Evolutionary conservation across 1,140 invertebrate genomes (phyloP).

Genomic region (Portunus trituberculatus): DNA sequence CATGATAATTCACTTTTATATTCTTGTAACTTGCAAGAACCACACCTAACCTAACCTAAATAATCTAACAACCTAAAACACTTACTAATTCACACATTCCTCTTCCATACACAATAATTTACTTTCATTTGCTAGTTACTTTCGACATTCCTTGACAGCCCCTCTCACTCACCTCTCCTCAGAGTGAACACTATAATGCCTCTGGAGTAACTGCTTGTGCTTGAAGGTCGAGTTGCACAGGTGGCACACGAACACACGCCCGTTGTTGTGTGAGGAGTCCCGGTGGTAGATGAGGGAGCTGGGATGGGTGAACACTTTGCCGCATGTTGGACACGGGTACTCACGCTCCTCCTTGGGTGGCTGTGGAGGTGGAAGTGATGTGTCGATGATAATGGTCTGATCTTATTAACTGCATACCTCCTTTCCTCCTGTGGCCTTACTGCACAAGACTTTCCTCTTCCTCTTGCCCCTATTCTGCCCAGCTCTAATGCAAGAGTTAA

Average conservation of each 20-base stretch:
- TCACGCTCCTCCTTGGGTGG: conserved; percentile 68
- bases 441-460: too few relatives aligned
- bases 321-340: conserved; percentile 74
- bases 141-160: background rate
- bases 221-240: conserved; percentile 92
- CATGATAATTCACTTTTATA: too few relatives aligned
- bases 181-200: conserved; percentile 91
- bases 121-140: background rate
- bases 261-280: conserved; percentile 72
- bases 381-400: too few relatives aligned
- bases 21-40: too few relatives aligned
- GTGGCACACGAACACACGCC: conserved; percentile 84
- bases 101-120: background rate
- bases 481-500: too few relatives aligned
- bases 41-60: too few relatives aligned
- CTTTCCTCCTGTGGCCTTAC: too few relatives aligned
- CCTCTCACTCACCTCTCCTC: conserved; percentile 85
- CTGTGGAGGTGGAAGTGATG: background rate
- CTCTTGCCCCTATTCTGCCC: too few relatives aligned
- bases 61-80: too few relatives aligned
- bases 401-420: too few relatives aligned
- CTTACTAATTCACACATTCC: too few relatives aligned
- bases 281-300: conserved; percentile 76
- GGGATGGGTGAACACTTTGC: conserved; percentile 75
- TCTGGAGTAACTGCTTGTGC: conserved; percentile 91